Conservation (phyloP, 2,113 vertebrate species). For the Melanotaenia duboulayi region DNA sequence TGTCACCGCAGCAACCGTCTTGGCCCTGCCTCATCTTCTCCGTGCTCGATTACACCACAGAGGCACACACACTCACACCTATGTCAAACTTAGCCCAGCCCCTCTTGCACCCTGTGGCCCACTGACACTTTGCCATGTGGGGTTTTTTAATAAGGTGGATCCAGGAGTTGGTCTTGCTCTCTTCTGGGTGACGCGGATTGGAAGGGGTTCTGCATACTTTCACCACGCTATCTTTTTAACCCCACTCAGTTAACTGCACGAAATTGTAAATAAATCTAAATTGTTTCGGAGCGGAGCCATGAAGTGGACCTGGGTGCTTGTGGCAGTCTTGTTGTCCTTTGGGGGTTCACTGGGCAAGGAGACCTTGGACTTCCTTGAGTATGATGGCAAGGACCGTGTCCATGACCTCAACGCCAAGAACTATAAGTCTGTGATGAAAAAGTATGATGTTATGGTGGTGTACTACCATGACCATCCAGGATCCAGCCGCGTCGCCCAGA, state of each 20-base stretch:
- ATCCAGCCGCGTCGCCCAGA: slow-evolving; percentile 87
- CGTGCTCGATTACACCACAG: slow-evolving; percentile 59
- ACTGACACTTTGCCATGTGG: slow-evolving; percentile 70
- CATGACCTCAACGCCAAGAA: slow-evolving; percentile 88
- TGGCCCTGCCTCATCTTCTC: slow-evolving; percentile 43
- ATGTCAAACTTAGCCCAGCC: slow-evolving; percentile 78
- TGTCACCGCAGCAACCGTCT: slow-evolving; percentile 55
- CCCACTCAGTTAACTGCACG: slow-evolving; percentile 23
- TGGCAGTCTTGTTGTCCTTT: slow-evolving; percentile 77
- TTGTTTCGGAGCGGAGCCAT: slow-evolving; percentile 72
- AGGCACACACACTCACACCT: slow-evolving; percentile 61
- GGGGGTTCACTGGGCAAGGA: slow-evolving; percentile 79
- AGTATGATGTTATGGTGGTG: slow-evolving; percentile 90
- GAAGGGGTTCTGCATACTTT: slow-evolving; percentile 71
- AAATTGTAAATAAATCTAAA: slow-evolving; percentile 25
- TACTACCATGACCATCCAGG: slow-evolving; percentile 90
- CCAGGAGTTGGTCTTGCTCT: slow-evolving; percentile 81
- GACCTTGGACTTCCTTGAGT: slow-evolving; percentile 88
- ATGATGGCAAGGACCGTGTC: slow-evolving; percentile 91
- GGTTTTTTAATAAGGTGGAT: slow-evolving; percentile 80
- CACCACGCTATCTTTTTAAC: neutral
- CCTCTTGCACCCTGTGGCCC: slow-evolving; percentile 68
- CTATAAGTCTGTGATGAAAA: slow-evolving; percentile 91
- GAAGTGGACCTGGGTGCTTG: slow-evolving; percentile 83
- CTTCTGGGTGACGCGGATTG: slow-evolving; percentile 81